Base-by-base conservation (phyloP, 2,113 vertebrate species). In the Oenanthe melanoleuca region DNA sequence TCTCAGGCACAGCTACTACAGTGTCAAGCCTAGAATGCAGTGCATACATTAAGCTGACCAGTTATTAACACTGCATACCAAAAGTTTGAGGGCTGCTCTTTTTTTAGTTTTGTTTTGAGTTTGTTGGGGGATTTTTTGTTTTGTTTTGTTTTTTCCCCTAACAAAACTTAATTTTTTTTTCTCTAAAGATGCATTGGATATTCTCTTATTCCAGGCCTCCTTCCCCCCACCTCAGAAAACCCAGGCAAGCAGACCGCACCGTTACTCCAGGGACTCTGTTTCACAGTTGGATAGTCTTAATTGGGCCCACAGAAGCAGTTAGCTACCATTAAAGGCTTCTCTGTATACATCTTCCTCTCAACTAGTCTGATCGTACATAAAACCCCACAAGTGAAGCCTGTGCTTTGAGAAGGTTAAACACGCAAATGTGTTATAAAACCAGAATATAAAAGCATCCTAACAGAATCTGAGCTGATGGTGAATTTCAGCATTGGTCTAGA, bases 301-400 rank as follows among this genome's bases (percentile, higher is more conserved):
- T 95, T 97, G 93, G 95, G 93, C 81, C 92, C 92, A 71, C 34
- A 91, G 96, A 97, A 96, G 86, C 88, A 44, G 67, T 95, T 96
- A 94, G 93, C 70, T 88, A 65, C 95, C 80, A 92, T 95, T 96
- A 96, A 89, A 70, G 67, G 86, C 88, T 96, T 82, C 74, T 95
- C 80, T 95, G 66, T 94, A 79, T 95, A 89, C 67, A 79, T 74
- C 85, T 74, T 88, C 86, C 57, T 95, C 94, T 85, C 95, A 94
- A 89, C 79, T 86, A 94, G 75, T 93, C 80, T 87, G 82, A 88
- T 80, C 3, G 0, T 72, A 78, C 86, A 57, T 83, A 95, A 87
- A 92, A 91, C 69, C 64, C 47, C 83, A 81, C 72, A 93, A 91
- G 88, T 63, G 63, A 81, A 96, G 95, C 11, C 60, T 74, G 53